phyloP scores from a whole-genome alignment of 2,888 invertebrate species.

The Thera britannica region DNA sequence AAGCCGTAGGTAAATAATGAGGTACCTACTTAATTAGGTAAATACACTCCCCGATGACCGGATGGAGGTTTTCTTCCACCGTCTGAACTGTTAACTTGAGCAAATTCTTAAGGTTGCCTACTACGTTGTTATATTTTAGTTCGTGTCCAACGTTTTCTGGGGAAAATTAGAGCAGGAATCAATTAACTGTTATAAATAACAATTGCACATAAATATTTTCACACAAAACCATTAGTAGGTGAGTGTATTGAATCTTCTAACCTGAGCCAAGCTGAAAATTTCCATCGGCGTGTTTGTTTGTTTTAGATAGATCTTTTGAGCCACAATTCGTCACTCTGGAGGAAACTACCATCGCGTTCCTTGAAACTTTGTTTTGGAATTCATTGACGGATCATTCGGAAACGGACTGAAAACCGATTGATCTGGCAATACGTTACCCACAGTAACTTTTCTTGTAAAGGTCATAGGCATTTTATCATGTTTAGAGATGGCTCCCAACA shows the following conservation, averaged over 20 bases:
- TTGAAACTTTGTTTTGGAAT: slow-evolving; percentile 37
- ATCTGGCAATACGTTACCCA: background rate
- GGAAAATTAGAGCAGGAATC: background rate
- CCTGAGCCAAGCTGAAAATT: slow-evolving; percentile 51
- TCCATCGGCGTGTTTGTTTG: slow-evolving; percentile 60
- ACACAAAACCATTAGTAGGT: slow-evolving; percentile 26
- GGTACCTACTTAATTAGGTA: slow-evolving; percentile 1
- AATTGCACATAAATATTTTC: slow-evolving; percentile 29
- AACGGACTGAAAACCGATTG: background rate
- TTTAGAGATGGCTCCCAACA: no score
- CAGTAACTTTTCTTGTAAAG: no score
- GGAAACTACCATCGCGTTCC: slow-evolving; percentile 42
- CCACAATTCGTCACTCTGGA: slow-evolving; percentile 35
- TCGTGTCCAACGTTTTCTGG: background rate
- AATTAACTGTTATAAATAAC: background rate
- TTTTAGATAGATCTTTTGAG: slow-evolving; percentile 44
- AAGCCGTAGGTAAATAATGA: background rate
- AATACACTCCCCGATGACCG: background rate
- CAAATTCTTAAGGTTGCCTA: background rate
- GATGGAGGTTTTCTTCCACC: slow-evolving; percentile 3
- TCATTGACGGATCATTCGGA: slow-evolving; percentile 23
- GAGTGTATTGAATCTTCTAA: slow-evolving; percentile 28
- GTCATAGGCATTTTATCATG: no score
- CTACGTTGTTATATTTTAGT: no score
- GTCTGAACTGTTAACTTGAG: background rate